phyloP scores from a whole-genome alignment of 2,888 invertebrate species.

The Pseudococcus longispinus region DNA sequence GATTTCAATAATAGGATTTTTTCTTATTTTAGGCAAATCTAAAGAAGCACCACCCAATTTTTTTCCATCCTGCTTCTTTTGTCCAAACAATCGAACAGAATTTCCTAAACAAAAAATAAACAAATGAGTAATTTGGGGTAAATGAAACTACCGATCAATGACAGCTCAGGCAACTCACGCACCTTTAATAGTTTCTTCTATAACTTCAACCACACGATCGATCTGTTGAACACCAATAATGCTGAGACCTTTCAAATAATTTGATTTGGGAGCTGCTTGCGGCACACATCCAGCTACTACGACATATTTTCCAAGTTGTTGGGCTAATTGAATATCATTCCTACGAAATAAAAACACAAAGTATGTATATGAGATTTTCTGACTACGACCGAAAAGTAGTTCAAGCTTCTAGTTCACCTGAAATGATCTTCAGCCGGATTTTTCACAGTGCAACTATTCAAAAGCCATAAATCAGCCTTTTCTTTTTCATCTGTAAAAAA shows the following conservation, averaged over 20 bases:
- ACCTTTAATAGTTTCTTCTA: slow-evolving; percentile 96
- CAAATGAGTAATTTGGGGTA: background rate
- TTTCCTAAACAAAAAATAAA: slow-evolving; percentile 67
- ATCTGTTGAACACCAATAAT: slow-evolving; percentile 99
- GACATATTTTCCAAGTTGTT: slow-evolving; percentile 77
- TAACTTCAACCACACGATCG: slow-evolving; percentile 94
- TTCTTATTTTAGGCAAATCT: slow-evolving; percentile 89
- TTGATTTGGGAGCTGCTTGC: slow-evolving; percentile 84
- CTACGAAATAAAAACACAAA: slow-evolving; percentile 63
- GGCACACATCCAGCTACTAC: slow-evolving; percentile 99
- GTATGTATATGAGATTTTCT: background rate
- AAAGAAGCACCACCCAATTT: slow-evolving; percentile 88
- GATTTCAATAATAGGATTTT: slow-evolving; percentile 96
- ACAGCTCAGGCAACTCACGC: slow-evolving; percentile 40
- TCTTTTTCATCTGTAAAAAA: slow-evolving; percentile 71
- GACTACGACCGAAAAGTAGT: background rate
- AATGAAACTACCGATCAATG: background rate
- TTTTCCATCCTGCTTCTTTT: slow-evolving; percentile 79
- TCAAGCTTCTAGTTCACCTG: slow-evolving; percentile 64
- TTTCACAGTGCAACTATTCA: slow-evolving; percentile 98
- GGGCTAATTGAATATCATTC: slow-evolving; percentile 83
- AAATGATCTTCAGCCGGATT: slow-evolving; percentile 96
- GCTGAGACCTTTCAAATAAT: slow-evolving; percentile 78
- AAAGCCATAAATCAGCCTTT: slow-evolving; percentile 88
- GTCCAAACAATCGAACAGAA: slow-evolving; percentile 78